Evolutionary conservation across 37 sponge, comb jelly and placozoan species (phyloP), one percentile per base, ranked within the genome.

Genomic region (Cliona cf. orientalis): DNA sequence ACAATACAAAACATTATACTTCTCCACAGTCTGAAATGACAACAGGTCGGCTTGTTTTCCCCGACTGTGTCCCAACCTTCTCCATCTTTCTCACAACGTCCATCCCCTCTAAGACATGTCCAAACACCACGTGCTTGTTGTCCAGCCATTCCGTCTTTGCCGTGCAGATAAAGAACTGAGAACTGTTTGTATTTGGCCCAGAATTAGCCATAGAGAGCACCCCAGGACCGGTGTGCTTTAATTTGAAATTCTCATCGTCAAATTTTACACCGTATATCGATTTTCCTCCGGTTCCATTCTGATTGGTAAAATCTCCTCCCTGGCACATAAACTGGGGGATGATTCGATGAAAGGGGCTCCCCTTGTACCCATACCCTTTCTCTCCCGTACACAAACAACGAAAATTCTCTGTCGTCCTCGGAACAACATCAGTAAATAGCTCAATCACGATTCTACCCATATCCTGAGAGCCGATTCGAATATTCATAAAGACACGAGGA

Each of bases 81-180:
- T 96, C 98, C 93, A 97, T 95, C 38, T 89, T 84, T 29, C 89
- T 62, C 32, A 97, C 78, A 40, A 95, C 86, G 32, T 89, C 92
- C 86, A 93, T 90, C 5, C 98, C 98, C 38, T 97, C 91, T 22
- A 71, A 38, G 14, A 99, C 97, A 61, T 90, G 78, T 3, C 99
- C 99, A 90, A 99, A 99, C 63, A 99, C 99, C 1, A 99, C 99
- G 77, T 99, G 99, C 84, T 98, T 98, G 32, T 91, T 93, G 83
- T 97, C 95, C 73, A 95, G 56, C 95, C 95, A 97, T 2, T 89
- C 89, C 1, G 95, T 89, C 69, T 92, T 95, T 26, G 84, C 95
- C 5, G 76, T 69, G 63, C 87, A 84, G 9, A 97, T 80, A 34
- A 97, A 97, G 67, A 97, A 97, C 67, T 97, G 98, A 32, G 95